phyloP scores from a whole-genome alignment of 2,888 invertebrate species.

The Endotricha flammealis region DNA sequence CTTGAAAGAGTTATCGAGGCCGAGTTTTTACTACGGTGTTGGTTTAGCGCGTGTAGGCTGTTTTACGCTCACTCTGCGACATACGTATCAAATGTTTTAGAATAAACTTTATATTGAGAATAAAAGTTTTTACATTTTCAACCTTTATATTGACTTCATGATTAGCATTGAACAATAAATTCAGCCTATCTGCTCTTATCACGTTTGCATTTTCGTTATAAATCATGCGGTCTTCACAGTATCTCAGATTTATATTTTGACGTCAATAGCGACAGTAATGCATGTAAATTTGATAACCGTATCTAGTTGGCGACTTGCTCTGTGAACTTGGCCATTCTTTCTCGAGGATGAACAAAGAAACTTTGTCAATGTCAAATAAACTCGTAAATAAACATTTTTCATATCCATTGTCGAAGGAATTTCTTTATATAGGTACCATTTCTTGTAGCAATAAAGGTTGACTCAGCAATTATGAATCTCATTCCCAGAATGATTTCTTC shows the following conservation, averaged over 20 bases:
- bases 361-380: constrained; percentile 35
- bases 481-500: neutral
- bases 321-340: constrained; percentile 14
- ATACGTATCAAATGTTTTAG: constrained; percentile 18
- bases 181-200: constrained; percentile 4
- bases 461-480: neutral
- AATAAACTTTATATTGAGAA: constrained; percentile 2
- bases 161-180: neutral
- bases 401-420: neutral
- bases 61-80: constrained; percentile 34
- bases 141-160: neutral
- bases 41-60: constrained; percentile 46
- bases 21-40: constrained; percentile 49
- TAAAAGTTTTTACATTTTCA: neutral
- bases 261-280: constrained; percentile 10
- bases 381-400: constrained; percentile 8
- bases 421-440: constrained; percentile 6
- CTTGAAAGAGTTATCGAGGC: constrained; percentile 35
- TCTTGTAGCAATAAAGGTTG: constrained; percentile 1
- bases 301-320: constrained; percentile 12
- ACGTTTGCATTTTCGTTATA: constrained; percentile 6
- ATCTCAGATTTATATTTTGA: constrained; percentile 13
- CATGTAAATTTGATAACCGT: constrained; percentile 21
- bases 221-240: constrained; percentile 2
- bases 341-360: constrained; percentile 24